These are phyloP conservation scores for Brachyptera risi DNA, from an alignment of 2,888 invertebrate species.

Conservation along the genomic window DNA sequence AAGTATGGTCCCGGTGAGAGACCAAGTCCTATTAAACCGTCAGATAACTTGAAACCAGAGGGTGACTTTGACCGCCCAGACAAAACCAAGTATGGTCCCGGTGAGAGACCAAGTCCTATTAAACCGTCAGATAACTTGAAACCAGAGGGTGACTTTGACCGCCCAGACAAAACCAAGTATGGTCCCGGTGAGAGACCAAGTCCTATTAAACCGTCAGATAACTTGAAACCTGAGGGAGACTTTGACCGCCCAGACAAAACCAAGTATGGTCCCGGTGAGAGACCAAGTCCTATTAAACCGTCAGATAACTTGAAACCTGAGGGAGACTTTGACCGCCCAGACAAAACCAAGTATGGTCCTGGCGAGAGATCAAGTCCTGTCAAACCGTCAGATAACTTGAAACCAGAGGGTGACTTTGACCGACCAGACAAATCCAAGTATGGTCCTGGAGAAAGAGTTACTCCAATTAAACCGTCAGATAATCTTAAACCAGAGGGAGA, in stretches of 20 bases:
- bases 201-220: no score
- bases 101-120: no score
- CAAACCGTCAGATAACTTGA: slow-evolving; percentile 52
- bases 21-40: no score
- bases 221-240: slow-evolving; percentile 47
- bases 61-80: no score
- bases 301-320: slow-evolving; percentile 46
- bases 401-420: slow-evolving; percentile 48
- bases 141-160: no score
- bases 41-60: slow-evolving; percentile 46
- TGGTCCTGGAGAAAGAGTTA: slow-evolving; percentile 56
- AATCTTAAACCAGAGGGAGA: slow-evolving; percentile 50
- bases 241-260: slow-evolving; percentile 45
- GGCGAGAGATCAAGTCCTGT: slow-evolving; percentile 60
- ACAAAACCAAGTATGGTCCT: slow-evolving; percentile 47
- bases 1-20: no score
- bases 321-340: slow-evolving; percentile 47
- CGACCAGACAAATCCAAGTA: slow-evolving; percentile 44
- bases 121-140: slow-evolving; percentile 44
- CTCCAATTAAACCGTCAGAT: slow-evolving; percentile 53
- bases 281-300: no score
- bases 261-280: no score
- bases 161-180: no score
- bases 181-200: no score
- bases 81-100: no score